phyloP scores from a whole-genome alignment of 1,140 invertebrate species.

The Meloidogyne floridensis region DNA sequence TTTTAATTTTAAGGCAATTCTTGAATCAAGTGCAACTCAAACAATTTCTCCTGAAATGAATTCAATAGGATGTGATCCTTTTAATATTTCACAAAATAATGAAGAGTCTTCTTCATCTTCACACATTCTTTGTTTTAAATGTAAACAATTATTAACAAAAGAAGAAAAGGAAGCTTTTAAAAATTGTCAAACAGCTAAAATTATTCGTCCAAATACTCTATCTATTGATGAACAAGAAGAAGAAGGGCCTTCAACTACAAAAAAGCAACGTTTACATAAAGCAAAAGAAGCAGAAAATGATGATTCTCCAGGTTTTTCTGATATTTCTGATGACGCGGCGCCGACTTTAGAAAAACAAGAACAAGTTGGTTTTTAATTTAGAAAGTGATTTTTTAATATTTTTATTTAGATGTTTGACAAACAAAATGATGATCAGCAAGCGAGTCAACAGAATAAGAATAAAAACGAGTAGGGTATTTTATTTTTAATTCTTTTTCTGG shows the following conservation, averaged over 20 bases:
- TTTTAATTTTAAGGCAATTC: conserved; percentile 27
- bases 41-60: conserved; percentile 14
- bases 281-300: conserved; percentile 8
- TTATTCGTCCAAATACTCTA: neutral
- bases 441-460: neutral
- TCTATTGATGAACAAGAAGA: neutral
- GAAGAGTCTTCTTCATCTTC: neutral
- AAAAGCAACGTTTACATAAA: neutral
- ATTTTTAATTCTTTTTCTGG: neutral
- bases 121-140: conserved; percentile 20
- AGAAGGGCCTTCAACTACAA: neutral
- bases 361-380: conserved; percentile 24
- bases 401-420: conserved; percentile 31
- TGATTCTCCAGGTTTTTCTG: conserved; percentile 37
- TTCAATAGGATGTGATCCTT: conserved; percentile 31
- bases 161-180: conserved; percentile 6
- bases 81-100: neutral
- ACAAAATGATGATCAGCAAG: conserved; percentile 7
- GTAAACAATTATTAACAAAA: conserved; percentile 24
- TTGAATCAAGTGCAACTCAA: conserved; percentile 38
- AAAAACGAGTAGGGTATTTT: neutral
- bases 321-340: conserved; percentile 41
- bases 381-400: neutral
- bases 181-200: neutral
- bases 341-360: conserved; percentile 39